A percentile compares a stretch with the other conserved stretches of the same genome.
These are phyloP conservation scores for Seladonia tumulorum DNA, from an alignment of 2,888 invertebrate genomes.

Conservation along the genomic window DNA sequence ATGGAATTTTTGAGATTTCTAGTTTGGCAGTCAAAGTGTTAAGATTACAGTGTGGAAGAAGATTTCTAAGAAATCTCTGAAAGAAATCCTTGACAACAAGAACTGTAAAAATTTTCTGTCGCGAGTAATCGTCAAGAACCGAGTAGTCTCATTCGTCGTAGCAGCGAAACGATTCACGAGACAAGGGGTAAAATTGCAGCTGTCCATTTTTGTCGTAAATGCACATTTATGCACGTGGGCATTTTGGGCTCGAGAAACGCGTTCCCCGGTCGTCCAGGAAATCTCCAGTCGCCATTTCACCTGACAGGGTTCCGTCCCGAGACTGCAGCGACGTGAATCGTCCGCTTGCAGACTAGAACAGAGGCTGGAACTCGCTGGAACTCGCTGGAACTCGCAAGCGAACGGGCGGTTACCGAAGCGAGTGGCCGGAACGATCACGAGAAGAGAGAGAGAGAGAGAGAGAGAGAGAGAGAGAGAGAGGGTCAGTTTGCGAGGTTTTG, in stretches of 20 bases:
- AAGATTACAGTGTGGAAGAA: no score
- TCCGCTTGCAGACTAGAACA: background rate
- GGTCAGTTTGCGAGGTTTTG: constrained; percentile 72
- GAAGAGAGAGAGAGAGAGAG: background rate
- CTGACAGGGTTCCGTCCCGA: background rate
- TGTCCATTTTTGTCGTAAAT: no score
- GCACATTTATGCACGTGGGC: no score
- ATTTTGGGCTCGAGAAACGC: background rate
- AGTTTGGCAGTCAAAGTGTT: no score
- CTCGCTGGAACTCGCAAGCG: background rate
- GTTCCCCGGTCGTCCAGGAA: background rate
- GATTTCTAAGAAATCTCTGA: no score
- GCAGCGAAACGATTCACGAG: no score
- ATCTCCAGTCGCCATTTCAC: background rate
- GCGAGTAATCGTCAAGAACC: no score
- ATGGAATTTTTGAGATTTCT: no score
- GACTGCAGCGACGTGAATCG: background rate
- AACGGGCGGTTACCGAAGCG: constrained; percentile 8
- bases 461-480: background rate
- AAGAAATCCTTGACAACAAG: no score
- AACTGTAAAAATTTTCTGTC: no score
- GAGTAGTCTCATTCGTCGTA: no score
- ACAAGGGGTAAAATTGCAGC: no score
- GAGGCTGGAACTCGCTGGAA: background rate
- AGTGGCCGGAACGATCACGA: constrained; percentile 4